Percentiles rank a stretch among this genome's conserved stretches.
These are phyloP conservation scores for Buphagus erythrorhynchus DNA, from an alignment of 2,797 vertebrate genomes.

Conservation along the genomic window DNA sequence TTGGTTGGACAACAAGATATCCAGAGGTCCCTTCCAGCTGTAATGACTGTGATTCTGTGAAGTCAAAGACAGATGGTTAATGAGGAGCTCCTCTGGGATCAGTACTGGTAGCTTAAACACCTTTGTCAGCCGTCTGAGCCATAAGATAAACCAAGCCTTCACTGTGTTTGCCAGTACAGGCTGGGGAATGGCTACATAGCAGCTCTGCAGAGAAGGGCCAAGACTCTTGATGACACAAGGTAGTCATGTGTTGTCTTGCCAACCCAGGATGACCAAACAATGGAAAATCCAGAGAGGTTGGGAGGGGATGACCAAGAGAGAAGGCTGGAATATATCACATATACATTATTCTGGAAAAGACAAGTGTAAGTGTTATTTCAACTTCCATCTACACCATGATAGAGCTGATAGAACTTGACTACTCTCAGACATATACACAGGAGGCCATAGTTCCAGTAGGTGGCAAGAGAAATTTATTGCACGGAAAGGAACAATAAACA, in stretches of 20 bases:
- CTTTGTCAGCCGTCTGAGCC: background rate
- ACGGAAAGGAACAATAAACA: background rate
- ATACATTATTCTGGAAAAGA: background rate
- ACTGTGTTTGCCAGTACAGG: fast-evolving
- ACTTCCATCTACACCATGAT: background rate
- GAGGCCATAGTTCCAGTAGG: background rate
- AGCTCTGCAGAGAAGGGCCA: background rate
- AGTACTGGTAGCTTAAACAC: background rate
- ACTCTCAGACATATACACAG: background rate
- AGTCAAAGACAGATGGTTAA: fast-evolving
- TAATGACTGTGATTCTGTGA: background rate
- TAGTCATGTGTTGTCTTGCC: background rate
- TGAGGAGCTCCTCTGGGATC: background rate
- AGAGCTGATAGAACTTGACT: background rate
- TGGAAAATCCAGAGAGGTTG: background rate
- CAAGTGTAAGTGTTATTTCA: background rate
- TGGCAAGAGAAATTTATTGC: background rate
- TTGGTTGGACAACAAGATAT: too few species aligned
- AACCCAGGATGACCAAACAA: background rate
- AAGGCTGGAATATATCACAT: background rate
- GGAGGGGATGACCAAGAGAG: background rate
- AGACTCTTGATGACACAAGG: background rate
- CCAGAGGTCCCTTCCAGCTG: background rate
- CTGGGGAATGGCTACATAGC: fast-evolving
- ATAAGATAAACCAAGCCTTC: background rate